Percentiles rank a stretch among this genome's conserved stretches.
These are phyloP conservation scores for Regulus satrapa DNA, from an alignment of 2,113 vertebrate species.

Conservation along the genomic window DNA sequence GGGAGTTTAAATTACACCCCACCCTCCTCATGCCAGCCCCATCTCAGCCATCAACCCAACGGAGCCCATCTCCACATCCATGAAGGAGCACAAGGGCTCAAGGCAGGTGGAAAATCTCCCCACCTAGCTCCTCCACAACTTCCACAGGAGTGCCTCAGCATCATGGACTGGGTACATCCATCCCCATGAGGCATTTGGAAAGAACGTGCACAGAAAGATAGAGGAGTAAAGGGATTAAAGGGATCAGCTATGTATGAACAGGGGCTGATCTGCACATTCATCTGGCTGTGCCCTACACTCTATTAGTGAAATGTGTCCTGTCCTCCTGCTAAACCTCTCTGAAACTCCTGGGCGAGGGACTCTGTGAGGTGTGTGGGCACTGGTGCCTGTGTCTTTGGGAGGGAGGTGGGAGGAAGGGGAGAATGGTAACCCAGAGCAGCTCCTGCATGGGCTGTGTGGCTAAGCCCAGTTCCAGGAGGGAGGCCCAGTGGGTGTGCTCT, in stretches of 20 bases:
- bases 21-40: background rate
- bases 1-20: background rate
- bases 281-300: background rate
- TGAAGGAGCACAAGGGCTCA: background rate
- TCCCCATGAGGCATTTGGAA: background rate
- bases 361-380: background rate
- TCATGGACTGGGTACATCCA: background rate
- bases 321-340: background rate
- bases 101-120: background rate
- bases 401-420: background rate
- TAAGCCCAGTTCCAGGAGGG: background rate
- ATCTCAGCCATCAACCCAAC: background rate
- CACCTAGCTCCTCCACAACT: background rate
- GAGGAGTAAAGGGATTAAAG: background rate
- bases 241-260: background rate
- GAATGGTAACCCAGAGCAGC: background rate
- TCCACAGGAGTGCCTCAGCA: background rate
- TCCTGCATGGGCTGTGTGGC: too few species aligned
- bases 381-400: background rate
- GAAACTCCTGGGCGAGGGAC: background rate
- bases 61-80: background rate
- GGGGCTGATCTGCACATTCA: rapidly evolving
- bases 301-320: background rate
- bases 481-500: background rate
- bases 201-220: background rate